Evolutionary conservation across 2,888 invertebrate species (phyloP).

Genomic region (Parelbella ahira): DNA sequence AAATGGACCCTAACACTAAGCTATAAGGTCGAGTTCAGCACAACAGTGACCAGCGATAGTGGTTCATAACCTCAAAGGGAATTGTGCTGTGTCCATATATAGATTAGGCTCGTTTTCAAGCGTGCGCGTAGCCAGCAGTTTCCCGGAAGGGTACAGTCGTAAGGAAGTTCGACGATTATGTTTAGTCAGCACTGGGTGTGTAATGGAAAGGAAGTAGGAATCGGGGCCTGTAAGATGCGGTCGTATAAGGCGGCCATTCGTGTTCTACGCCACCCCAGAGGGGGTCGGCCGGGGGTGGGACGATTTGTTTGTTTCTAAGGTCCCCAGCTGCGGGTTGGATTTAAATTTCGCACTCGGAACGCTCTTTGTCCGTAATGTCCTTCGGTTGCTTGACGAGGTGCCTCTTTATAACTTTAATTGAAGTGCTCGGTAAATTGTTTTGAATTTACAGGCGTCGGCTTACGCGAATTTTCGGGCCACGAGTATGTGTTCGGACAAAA

Average conservation of each 20-base stretch:
- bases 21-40: constrained; percentile 26
- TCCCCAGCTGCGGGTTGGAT: constrained; percentile 71
- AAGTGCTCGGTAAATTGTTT: constrained; percentile 53
- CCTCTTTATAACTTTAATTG: constrained; percentile 72
- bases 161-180: constrained; percentile 80
- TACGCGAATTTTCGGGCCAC: constrained; percentile 23
- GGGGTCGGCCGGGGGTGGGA: constrained; percentile 41
- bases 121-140: constrained; percentile 46
- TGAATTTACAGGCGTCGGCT: constrained; percentile 38
- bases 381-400: constrained; percentile 64
- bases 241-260: constrained; percentile 71
- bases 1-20: constrained; percentile 27
- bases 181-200: constrained; percentile 73
- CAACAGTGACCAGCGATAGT: constrained; percentile 26
- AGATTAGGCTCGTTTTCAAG: constrained; percentile 50
- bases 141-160: constrained; percentile 78
- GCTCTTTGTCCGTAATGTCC: constrained; percentile 64
- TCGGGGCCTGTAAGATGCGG: constrained; percentile 79
- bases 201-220: constrained; percentile 79
- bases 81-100: constrained; percentile 40
- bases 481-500: constrained; percentile 21
- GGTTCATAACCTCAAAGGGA: constrained; percentile 27
- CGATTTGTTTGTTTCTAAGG: constrained; percentile 77
- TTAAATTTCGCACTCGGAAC: constrained; percentile 64
- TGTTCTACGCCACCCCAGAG: constrained; percentile 39